These are phyloP conservation scores for Candidula unifasciata DNA, from an alignment of 2,888 invertebrate genomes.

Conservation along the genomic window DNA sequence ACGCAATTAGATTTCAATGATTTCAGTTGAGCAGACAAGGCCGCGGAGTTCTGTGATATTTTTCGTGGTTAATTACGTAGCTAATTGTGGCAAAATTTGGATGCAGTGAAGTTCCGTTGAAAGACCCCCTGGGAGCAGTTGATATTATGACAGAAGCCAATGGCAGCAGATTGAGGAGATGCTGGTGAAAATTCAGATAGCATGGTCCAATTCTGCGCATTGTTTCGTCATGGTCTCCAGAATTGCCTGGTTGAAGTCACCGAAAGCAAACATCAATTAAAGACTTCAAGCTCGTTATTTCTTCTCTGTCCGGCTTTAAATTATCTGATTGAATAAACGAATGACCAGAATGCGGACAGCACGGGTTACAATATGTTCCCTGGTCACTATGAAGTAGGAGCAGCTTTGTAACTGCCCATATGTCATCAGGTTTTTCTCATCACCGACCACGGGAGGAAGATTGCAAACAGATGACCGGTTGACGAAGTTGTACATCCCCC, in stretches of 20 bases:
- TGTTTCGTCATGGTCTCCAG: conserved; percentile 18
- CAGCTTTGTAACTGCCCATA: conserved; percentile 4
- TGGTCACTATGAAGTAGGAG: background rate
- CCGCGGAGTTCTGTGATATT: no score
- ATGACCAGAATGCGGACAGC: background rate
- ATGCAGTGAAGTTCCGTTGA: background rate
- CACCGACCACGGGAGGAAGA: conserved; percentile 22
- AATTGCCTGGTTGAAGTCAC: conserved; percentile 1
- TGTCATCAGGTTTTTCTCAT: conserved; percentile 29
- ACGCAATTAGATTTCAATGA: background rate
- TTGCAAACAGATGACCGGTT: conserved; percentile 41
- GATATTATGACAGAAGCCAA: background rate
- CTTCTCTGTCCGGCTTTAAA: conserved; percentile 12
- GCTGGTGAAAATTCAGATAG: background rate
- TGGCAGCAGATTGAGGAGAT: background rate
- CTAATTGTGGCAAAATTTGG: background rate
- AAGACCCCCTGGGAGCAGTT: background rate
- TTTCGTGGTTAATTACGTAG: background rate
- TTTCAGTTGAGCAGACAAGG: background rate
- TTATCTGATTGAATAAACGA: conserved; percentile 2
- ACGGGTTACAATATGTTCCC: conserved; percentile 29
- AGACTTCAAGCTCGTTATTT: conserved; percentile 32
- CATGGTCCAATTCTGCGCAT: background rate
- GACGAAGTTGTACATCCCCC: conserved; percentile 17
- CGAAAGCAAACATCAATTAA: conserved; percentile 39